Base-by-base conservation (phyloP, 2,113 vertebrate genomes). In the Hirundichthys speculiger region DNA sequence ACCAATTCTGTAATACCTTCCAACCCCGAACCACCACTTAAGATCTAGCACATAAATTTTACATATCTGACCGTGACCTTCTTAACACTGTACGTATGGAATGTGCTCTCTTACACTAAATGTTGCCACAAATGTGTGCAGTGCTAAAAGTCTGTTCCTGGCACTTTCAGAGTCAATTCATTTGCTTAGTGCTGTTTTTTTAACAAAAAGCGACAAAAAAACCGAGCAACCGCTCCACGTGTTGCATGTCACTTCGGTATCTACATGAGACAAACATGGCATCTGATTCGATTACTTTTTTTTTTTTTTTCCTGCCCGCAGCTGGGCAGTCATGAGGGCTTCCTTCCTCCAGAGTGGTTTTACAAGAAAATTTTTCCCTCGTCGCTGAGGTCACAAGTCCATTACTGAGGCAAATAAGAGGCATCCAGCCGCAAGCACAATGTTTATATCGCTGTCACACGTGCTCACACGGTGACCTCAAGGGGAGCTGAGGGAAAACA, bases 361-460 rank as follows among this genome's bases (percentile, higher is more conserved):
- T 34, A 34, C 30, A 34, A 34, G 30, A 34, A 72, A 71, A 51
- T 66, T 63, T 50, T 60, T 34, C 52, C 68, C 70, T 72, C 72
- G 55, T 80, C 52, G 68, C 69, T 53, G 79, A 62, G 72, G 70
- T 81, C 82, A 79, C 41, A 62, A 82, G 77, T 67, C 58, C 27
- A 24, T 85, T 55, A 51, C 75, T 46, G 64, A 82, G 60, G 70
- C 71, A 66, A 85, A 78, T 71, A 65, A 43, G 69, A 75, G 16
- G 61, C 77, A 76, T 88, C 86, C 86, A 72, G 81, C 85, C 81
- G 84, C 81, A 79, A 72, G 86, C 81, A 85, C 79, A 82, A 70
- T 85, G 87, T 91, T 90, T 89, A 85, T 86, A 76, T 90, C 87
- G 63, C 80, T 87, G 86, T 80, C 53, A 65, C 74, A 80, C 74